Conservation (phyloP, 2,113 vertebrate genomes). For the Cyanoderma ruficeps region DNA sequence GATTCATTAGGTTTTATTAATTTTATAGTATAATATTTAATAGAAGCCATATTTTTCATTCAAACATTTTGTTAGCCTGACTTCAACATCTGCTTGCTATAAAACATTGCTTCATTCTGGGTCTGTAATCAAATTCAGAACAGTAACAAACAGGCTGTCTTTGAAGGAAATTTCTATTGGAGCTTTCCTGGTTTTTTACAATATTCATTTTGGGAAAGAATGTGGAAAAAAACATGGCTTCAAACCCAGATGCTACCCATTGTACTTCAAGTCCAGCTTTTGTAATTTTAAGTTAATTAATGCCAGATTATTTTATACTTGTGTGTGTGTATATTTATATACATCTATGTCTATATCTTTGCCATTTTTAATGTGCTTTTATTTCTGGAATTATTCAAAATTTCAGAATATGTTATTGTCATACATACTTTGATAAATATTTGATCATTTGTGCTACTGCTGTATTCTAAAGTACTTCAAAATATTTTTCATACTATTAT, state of each 20-base stretch:
- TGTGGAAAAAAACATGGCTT: constrained; percentile 4
- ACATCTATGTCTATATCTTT: neutral
- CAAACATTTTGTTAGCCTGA: constrained; percentile 26
- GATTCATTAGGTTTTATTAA: neutral
- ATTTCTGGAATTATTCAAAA: neutral
- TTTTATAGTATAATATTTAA: neutral
- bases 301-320: neutral
- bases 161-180: constrained; percentile 51
- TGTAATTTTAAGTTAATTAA: neutral
- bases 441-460: neutral
- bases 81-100: constrained; percentile 55
- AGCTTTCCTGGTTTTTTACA: constrained; percentile 48
- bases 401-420: neutral
- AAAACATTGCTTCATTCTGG: constrained; percentile 31
- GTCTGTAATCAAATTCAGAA: constrained; percentile 47
- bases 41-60: constrained; percentile 27
- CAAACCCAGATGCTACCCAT: neutral
- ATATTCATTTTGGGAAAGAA: constrained; percentile 45
- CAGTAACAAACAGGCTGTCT: constrained; percentile 30
- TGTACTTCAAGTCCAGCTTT: neutral
- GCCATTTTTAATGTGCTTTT: neutral
- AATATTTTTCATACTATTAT: neutral
- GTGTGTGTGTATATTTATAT: neutral
- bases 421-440: neutral
- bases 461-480: neutral